These are phyloP conservation scores for Lepisosteus oculatus DNA, from an alignment of 2,113 vertebrate species.

Conservation along the genomic window DNA sequence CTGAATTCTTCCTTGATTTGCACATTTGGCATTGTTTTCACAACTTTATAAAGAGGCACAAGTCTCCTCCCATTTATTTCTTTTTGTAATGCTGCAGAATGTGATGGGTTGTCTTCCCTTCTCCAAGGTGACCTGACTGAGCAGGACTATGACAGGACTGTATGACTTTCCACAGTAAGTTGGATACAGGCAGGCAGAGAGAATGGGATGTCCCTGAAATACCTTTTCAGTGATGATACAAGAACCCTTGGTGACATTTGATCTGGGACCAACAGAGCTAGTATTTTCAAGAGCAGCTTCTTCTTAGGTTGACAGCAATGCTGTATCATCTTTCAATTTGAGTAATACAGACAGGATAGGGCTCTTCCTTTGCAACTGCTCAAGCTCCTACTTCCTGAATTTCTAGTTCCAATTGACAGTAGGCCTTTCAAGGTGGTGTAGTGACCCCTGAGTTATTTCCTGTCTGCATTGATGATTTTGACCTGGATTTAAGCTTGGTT, in stretches of 20 bases:
- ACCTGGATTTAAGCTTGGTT: not conserved
- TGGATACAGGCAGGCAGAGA: not conserved
- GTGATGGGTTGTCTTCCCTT: conserved; percentile 2
- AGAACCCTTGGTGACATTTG: not conserved
- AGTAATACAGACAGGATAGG: too few species aligned
- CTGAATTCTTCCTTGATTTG: not conserved
- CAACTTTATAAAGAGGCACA: not conserved
- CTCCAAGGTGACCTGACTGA: conserved; percentile 17
- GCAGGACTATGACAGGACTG: conserved; percentile 13
- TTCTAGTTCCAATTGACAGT: not conserved
- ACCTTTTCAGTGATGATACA: conserved; percentile 8
- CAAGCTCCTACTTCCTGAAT: conserved; percentile 6
- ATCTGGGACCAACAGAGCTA: conserved; percentile 19
- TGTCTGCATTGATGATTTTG: not conserved
- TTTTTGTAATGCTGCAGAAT: conserved; percentile 9
- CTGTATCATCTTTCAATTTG: too few species aligned
- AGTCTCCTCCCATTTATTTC: conserved; percentile 8
- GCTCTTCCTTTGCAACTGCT: conserved; percentile 3
- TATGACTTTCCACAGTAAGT: not conserved
- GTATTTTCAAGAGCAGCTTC: not conserved
- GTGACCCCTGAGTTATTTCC: not conserved
- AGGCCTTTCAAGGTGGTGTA: not conserved
- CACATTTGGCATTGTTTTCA: conserved; percentile 10
- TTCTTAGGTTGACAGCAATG: not conserved
- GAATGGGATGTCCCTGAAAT: not conserved